Percentiles rank a stretch among this genome's conserved stretches.
phyloP scores from a whole-genome alignment of 2,888 invertebrate species.

The Chymomyza procnemis region DNA sequence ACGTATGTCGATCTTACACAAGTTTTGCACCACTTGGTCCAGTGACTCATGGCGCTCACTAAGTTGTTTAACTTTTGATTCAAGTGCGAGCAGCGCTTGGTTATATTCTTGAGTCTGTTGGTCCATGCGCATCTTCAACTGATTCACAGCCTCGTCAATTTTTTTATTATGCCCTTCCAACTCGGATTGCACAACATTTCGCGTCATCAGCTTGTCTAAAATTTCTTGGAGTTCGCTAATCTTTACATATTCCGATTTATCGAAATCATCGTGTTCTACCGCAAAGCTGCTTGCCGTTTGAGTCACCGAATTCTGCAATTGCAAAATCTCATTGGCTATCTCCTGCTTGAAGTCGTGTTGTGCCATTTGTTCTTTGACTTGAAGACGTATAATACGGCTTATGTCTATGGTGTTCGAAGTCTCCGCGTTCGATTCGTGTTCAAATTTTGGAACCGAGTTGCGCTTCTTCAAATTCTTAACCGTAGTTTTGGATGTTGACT shows the following conservation, averaged over 20 bases:
- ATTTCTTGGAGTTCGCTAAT: slow-evolving; percentile 13
- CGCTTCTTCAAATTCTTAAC: neutral
- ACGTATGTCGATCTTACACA: neutral
- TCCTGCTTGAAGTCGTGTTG: neutral
- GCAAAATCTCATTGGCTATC: neutral
- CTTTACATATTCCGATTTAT: slow-evolving; percentile 8
- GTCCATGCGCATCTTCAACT: neutral
- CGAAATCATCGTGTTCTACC: neutral
- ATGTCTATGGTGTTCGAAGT: neutral
- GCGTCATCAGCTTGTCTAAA: slow-evolving; percentile 1
- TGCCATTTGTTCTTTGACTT: neutral
- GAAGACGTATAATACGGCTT: neutral
- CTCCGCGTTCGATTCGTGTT: neutral
- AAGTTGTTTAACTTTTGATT: neutral
- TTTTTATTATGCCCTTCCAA: neutral
- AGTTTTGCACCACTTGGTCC: neutral
- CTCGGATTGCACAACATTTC: neutral
- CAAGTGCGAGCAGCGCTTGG: neutral
- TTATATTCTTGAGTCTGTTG: neutral
- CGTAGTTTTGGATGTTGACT: neutral
- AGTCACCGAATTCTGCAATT: neutral
- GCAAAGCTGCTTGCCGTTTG: neutral
- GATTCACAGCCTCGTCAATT: neutral
- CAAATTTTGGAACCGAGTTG: neutral
- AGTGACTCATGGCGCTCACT: neutral